These are phyloP conservation scores for Erpornis zantholeuca DNA, from an alignment of 2,113 vertebrate species.

Conservation along the genomic window DNA sequence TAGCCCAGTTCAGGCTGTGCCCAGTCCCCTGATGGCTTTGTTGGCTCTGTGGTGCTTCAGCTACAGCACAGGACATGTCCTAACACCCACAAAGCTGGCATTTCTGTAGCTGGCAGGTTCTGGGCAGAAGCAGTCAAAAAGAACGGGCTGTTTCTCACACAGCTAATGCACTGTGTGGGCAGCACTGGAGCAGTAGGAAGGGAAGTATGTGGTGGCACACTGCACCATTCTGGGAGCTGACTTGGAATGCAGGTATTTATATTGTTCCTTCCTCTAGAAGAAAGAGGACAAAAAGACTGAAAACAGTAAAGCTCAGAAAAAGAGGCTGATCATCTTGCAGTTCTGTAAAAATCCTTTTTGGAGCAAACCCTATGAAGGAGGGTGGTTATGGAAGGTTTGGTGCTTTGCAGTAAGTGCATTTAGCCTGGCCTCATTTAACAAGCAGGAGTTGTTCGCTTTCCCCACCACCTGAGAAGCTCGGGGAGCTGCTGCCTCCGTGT, in stretches of 20 bases:
- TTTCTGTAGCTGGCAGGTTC: neutral
- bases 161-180: neutral
- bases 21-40: neutral
- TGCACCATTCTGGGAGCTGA: neutral
- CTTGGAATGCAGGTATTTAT: neutral
- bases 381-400: neutral
- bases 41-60: neutral
- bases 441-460: neutral
- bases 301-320: neutral
- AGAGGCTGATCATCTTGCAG: neutral
- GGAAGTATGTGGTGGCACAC: neutral
- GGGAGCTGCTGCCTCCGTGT: neutral
- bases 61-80: neutral
- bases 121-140: neutral
- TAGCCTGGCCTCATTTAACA: neutral
- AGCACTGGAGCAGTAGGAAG: neutral
- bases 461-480: neutral
- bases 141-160: neutral
- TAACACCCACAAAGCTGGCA: neutral
- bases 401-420: neutral
- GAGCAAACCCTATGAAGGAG: accelerated
- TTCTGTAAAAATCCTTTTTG: neutral
- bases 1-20: neutral
- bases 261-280: neutral
- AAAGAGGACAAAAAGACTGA: neutral